Evolutionary conservation across 2,888 invertebrate genomes (phyloP).

Genomic region (Epinotia nisella): DNA sequence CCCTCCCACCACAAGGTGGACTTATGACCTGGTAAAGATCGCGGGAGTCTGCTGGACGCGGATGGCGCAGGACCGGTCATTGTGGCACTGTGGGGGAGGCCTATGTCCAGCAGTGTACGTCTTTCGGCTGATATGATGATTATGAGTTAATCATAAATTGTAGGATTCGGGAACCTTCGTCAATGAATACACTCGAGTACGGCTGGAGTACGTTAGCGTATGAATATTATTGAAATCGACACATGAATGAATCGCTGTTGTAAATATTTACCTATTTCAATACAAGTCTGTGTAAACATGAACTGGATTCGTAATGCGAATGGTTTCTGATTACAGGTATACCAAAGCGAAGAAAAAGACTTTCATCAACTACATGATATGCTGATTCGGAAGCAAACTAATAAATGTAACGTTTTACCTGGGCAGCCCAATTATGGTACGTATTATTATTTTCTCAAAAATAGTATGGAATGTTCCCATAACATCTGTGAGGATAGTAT

Average conservation of each 20-base stretch:
- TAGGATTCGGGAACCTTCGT: neutral
- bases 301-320: neutral
- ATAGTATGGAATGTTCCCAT: too few species aligned
- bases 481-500: too few species aligned
- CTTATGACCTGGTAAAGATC: too few species aligned
- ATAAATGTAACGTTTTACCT: conserved; percentile 92
- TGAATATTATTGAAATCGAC: neutral
- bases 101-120: too few species aligned
- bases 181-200: neutral
- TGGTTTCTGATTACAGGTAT: conserved; percentile 83
- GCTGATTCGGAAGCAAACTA: conserved; percentile 92
- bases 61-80: too few species aligned
- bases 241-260: neutral
- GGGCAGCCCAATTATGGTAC: conserved; percentile 93
- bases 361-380: conserved; percentile 95
- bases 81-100: too few species aligned
- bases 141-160: too few species aligned
- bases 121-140: too few species aligned
- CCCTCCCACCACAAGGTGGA: too few species aligned
- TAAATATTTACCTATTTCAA: conserved; percentile 2
- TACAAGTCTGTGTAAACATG: neutral
- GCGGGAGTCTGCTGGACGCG: too few species aligned
- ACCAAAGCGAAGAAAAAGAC: conserved; percentile 95
- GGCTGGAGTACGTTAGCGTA: neutral
- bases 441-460: conserved; percentile 8